Percentiles rank a stretch among this genome's conserved stretches.
Evolutionary conservation across 2,113 vertebrate genomes (phyloP).

Genomic region (Vimba vimba): DNA sequence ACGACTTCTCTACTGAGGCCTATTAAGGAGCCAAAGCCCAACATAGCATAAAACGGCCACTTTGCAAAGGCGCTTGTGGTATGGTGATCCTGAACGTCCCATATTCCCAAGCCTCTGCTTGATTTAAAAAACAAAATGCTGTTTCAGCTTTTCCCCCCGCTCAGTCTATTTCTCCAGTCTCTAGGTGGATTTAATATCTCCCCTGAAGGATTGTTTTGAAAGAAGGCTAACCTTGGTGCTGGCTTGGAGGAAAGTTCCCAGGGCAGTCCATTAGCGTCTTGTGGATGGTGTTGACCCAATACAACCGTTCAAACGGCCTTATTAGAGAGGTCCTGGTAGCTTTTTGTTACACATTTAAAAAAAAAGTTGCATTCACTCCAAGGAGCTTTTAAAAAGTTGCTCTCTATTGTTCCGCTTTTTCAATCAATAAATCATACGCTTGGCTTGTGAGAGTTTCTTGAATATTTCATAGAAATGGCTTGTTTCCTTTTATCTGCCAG

Average conservation of each 20-base stretch:
- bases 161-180: conserved; percentile 57
- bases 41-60: conserved; percentile 64
- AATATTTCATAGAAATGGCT: conserved; percentile 76
- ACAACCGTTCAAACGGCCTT: conserved; percentile 61
- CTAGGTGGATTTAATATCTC: conserved; percentile 69
- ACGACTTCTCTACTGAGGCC: conserved; percentile 53
- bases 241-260: conserved; percentile 60
- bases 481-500: conserved; percentile 72
- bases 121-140: conserved; percentile 65
- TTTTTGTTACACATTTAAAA: conserved; percentile 18
- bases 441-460: conserved; percentile 62
- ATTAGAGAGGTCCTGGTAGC: conserved; percentile 56
- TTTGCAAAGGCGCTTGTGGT: conserved; percentile 53
- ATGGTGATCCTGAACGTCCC: conserved; percentile 55
- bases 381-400: conserved; percentile 66
- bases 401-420: conserved; percentile 68
- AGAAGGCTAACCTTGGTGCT: conserved; percentile 55
- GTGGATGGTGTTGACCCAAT: conserved; percentile 66
- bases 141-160: conserved; percentile 48
- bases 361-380: conserved; percentile 55
- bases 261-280: conserved; percentile 69
- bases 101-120: conserved; percentile 62
- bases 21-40: conserved; percentile 67
- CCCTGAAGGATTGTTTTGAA: conserved; percentile 65
- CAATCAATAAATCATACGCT: conserved; percentile 80